Evolutionary conservation across 2,113 vertebrate genomes (phyloP), one percentile per base, ranked within the genome.

Genomic region (Tiliqua scincoides): DNA sequence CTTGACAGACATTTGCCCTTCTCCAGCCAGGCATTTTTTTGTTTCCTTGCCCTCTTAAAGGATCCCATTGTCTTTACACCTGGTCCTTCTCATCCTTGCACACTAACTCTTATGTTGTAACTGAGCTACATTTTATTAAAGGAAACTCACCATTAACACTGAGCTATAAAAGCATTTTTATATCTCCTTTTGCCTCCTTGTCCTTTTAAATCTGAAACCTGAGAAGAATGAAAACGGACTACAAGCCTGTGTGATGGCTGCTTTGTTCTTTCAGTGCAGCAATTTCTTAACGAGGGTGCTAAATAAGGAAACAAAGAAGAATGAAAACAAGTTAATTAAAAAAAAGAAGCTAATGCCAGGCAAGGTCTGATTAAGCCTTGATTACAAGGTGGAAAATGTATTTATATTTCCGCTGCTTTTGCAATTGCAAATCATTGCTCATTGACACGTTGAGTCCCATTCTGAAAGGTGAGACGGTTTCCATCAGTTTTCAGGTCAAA

Each of bases 221-320:
- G 5, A 83, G 1, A 1, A 73, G 30, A 9, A 20, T 61, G 23
- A 15, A 18, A 37, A 59, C 12, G 11, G 52, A 54, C 2, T n/a
- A 11, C 23, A 0, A 20, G 14, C 54, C 20, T 7, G 3, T 48
- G 18, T 18, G 2, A 21, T 0, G 6, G 23, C 75, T 4, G 0
- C 4, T 71, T 3, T 23, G 63, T 85, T 76, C 81, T 84, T 77
- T 14, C 72, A 61, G 43, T 57, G 18, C 27, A 27, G 17, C 67
- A 35, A 14, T 12, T 59, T 75, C 75, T 82, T 88, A 70, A 1
- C 32, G 48, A 23, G 3, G 20, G 10, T 52, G 71, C 85, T 92
- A 82, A 92, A 90, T 74, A 86, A 23, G 14, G 32, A 87, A 75
- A 89, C 6, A 73, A 88, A 91, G 88, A 54, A 62, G 81, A 74